Base-by-base conservation (phyloP, 1,140 invertebrate species). In the Metaphire vulgaris region DNA sequence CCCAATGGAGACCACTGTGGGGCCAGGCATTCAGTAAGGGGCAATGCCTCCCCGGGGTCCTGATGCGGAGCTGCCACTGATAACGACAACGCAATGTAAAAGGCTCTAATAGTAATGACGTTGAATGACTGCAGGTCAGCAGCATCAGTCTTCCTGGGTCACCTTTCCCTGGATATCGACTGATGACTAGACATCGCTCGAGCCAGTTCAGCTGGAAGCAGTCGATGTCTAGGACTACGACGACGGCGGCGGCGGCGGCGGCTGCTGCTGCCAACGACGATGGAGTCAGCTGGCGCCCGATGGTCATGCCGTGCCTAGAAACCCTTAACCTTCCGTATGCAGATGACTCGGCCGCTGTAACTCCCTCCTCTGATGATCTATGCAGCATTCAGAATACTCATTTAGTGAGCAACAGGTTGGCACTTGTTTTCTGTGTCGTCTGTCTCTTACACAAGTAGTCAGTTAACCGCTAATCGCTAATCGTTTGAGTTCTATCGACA, bases 281-380 rank as follows among this genome's bases (percentile, higher is more conserved):
- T 21, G 6, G 41, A 21, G 41, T 56, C 41, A 95, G 97, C 86
- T 90, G 93, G 77, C 97, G 97, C 85, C 95, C 96, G 1, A 88
- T 98, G 76, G 95, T 98, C 67, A 88, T 96, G 72, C 96, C 94
- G 72, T 96, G 96, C 88, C 89, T 97, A 83, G 96, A 98, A 85
- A 95, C 94, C 75, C 92, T 97, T 86, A 94, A 97, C 86, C 90
- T 98, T 81, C 96, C 96, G 21, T 98, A 95, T 86, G 96, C 95
- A 32, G 96, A 98, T 85, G 96, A 98, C 86, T 97, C 95, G 69
- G 95, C 95, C 83, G 96, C 96, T 71, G 96, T 97, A 1, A 98
- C 96, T 68, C 96, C 96, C 16, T 96, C 97, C 92, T 97, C 94
- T 72, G 96, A 98, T 88, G 95, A 98, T 78, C 80, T 86, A 83